Conservation (phyloP, 2,797 vertebrate genomes). For the Garrulus glandarius region DNA sequence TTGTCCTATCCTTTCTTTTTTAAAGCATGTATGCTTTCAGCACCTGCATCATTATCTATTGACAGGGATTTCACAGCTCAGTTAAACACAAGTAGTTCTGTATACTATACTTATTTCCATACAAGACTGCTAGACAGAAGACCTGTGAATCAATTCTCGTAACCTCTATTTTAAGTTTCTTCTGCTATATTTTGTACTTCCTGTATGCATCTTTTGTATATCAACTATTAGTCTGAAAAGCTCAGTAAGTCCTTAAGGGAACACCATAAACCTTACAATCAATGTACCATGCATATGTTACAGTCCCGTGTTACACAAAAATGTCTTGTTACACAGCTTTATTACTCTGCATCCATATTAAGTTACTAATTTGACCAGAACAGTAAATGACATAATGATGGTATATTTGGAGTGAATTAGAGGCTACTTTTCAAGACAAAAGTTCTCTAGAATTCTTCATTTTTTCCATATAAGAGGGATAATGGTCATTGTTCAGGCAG, state of each 20-base stretch:
- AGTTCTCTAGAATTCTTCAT: background rate
- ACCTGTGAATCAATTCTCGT: background rate
- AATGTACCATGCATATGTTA: background rate
- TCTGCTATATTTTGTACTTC: background rate
- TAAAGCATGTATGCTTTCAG: background rate
- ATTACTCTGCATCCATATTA: background rate
- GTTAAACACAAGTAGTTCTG: background rate
- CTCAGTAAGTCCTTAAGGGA: background rate
- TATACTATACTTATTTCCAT: background rate
- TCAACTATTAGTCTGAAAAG: background rate
- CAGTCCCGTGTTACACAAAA: background rate
- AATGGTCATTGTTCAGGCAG: background rate
- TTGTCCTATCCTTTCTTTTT: background rate
- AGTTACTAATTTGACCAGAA: background rate
- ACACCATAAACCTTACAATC: background rate
- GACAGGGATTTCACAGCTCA: background rate
- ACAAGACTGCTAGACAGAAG: background rate
- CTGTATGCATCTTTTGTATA: background rate
- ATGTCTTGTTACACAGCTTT: background rate
- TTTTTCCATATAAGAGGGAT: background rate
- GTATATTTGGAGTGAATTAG: background rate
- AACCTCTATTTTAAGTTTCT: background rate
- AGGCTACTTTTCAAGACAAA: background rate
- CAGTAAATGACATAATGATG: background rate
- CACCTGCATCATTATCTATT: background rate